Evolutionary conservation across 2,888 invertebrate genomes (phyloP), one percentile per base, ranked within the genome.

Genomic region (Sclerodermus sp.): DNA sequence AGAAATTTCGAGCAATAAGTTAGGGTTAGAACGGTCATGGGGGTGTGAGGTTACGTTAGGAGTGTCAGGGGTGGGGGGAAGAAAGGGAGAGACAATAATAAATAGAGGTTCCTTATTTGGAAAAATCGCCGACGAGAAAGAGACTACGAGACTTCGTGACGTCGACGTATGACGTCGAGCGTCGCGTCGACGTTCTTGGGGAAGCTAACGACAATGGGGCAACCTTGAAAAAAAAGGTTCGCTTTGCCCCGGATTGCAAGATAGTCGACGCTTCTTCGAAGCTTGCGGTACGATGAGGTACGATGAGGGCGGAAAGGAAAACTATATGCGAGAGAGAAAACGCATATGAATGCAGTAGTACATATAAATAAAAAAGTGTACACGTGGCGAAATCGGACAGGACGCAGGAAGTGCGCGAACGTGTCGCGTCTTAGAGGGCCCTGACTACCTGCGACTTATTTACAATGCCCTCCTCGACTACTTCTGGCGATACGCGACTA

Each of bases 1-100:
- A 58, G 62, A 55, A 53, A 43, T 68, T 69, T 70, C 49, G 66
- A 68, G 58, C 59, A 74, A 75, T 74, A 75, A 75, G 66, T 75
- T 74, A 75, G 60, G 65, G 71, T 74, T 72, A 73, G 66, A 65
- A 55, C 54, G 61, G 39, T 60, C 54, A 45, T 45, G 42, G 40
- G 12, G 8, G 23, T 3, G 23, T 3, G 23, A 23, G 3, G n/a
- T n/a, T n/a, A n/a, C n/a, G n/a, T n/a, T n/a, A 45, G 40, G 12
- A 32, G 18, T 38, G 14, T 8, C 18, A 23, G n/a, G 16, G 42
- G 17, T 30, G 18, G 16, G 18, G 15, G 17, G 41, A 31, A 15
- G 46, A 9, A 39, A 37, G 18, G 15, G 45, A 37, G 50, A 49
- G 54, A 48, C 58, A 46, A 53, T 39, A 42, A 47, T 18, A 15